These are phyloP conservation scores for Sebastiscus tertius DNA, from an alignment of 2,797 vertebrate genomes.

Conservation along the genomic window DNA sequence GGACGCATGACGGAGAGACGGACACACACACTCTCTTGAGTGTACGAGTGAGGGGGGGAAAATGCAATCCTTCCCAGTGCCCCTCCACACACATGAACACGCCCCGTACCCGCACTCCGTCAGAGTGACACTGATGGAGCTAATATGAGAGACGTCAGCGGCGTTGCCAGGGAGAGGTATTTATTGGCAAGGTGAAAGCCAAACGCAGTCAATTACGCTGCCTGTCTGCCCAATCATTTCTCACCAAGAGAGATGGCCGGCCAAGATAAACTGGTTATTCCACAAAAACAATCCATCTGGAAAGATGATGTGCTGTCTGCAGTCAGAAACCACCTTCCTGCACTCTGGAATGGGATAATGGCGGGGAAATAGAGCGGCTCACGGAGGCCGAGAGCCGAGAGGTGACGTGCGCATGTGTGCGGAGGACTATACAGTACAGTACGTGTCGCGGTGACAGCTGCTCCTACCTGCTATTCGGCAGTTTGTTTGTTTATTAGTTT, in stretches of 20 bases:
- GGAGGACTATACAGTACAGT: conserved; percentile 1
- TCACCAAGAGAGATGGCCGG: conserved; percentile 75
- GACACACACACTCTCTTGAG: background rate
- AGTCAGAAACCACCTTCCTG: conserved; percentile 57
- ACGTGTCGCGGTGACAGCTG: conserved; percentile 13
- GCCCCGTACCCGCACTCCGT: conserved; percentile 43
- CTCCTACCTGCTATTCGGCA: background rate
- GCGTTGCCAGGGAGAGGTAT: conserved; percentile 72
- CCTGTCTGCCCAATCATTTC: conserved; percentile 80
- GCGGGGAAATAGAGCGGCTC: conserved; percentile 52
- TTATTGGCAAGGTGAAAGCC: conserved; percentile 82
- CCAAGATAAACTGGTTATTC: conserved; percentile 81
- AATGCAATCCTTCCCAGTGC: conserved; percentile 26
- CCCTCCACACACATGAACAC: conserved; percentile 19
- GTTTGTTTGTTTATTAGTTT: conserved; percentile 31
- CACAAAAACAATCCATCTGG: conserved; percentile 77
- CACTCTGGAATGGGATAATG: conserved; percentile 58
- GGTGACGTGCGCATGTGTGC: conserved; percentile 18
- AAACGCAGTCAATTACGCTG: conserved; percentile 83
- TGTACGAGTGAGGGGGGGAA: conserved; percentile 1
- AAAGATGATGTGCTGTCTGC: conserved; percentile 69
- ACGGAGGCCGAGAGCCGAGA: conserved; percentile 13
- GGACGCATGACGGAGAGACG: background rate
- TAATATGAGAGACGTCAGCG: conserved; percentile 65
- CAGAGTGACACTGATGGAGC: conserved; percentile 69